Conservation (phyloP, 1,140 invertebrate species). For the Zaprionus ornatus region DNA sequence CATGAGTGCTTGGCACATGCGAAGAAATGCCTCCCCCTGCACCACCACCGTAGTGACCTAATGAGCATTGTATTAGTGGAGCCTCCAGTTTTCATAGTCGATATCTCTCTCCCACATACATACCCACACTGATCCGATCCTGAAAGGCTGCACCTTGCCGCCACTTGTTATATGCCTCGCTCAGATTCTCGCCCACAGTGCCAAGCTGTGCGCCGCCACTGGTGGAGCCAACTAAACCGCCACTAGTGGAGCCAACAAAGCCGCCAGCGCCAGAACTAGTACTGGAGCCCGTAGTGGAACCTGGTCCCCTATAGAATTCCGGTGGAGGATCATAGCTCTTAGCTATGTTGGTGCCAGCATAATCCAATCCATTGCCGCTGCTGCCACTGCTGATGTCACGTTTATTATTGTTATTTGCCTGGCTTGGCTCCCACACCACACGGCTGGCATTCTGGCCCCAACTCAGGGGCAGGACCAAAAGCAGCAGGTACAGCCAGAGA, state of each 20-base stretch:
- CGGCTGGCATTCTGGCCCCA: constrained; percentile 39
- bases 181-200: constrained; percentile 58
- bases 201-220: constrained; percentile 35
- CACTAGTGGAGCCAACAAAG: constrained; percentile 21
- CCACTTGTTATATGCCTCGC: constrained; percentile 69
- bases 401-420: constrained; percentile 26
- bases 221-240: constrained; percentile 25
- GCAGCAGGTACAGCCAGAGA: constrained; percentile 30
- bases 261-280: constrained; percentile 8
- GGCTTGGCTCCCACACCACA: constrained; percentile 28
- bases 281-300: constrained; percentile 33
- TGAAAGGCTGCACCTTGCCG: constrained; percentile 32
- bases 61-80: not conserved
- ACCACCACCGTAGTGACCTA: constrained; percentile 57
- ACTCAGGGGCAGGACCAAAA: not conserved
- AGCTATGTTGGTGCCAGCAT: constrained; percentile 42
- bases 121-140: constrained; percentile 77
- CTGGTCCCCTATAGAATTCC: constrained; percentile 71
- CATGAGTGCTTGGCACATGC: constrained; percentile 38
- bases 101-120: constrained; percentile 8
- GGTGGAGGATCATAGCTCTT: constrained; percentile 71
- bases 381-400: constrained; percentile 17
- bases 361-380: constrained; percentile 41
- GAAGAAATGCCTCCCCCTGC: constrained; percentile 15
- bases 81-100: not conserved